These are phyloP conservation scores for Salpingus planirostris DNA, from an alignment of 2,888 invertebrate species.

Conservation along the genomic window DNA sequence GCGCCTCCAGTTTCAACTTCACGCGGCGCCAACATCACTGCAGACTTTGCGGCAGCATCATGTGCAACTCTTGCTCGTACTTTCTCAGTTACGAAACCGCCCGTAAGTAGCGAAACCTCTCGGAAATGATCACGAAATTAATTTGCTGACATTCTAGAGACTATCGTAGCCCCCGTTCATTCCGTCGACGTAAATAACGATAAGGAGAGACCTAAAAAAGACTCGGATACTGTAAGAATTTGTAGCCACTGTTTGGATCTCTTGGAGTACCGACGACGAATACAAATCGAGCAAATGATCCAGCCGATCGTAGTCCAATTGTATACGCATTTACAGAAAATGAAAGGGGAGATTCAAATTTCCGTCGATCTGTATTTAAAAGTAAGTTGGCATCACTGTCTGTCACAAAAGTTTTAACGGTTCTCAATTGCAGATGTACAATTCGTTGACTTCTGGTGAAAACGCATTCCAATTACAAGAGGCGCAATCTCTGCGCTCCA, in stretches of 20 bases:
- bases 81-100: conserved; percentile 74
- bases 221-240: conserved; percentile 54
- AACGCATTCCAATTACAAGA: conserved; percentile 77
- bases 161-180: conserved; percentile 35
- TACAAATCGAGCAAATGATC: conserved; percentile 71
- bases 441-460: conserved; percentile 73
- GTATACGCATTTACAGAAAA: conserved; percentile 73
- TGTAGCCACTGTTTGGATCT: conserved; percentile 74
- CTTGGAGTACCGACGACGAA: conserved; percentile 65
- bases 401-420: too few relatives aligned
- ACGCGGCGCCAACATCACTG: conserved; percentile 93
- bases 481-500: conserved; percentile 72
- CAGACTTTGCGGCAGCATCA: conserved; percentile 84
- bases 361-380: conserved; percentile 59
- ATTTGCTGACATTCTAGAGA: conserved; percentile 32
- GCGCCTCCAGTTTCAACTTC: conserved; percentile 80
- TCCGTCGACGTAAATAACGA: conserved; percentile 25
- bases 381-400: too few relatives aligned
- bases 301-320: conserved; percentile 72
- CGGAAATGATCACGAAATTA: too few relatives aligned
- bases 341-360: conserved; percentile 60
- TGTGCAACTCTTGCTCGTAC: conserved; percentile 86
- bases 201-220: conserved; percentile 30
- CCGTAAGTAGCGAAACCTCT: too few relatives aligned
- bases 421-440: conserved; percentile 49